Evolutionary conservation across 2,888 invertebrate genomes (phyloP), one percentile per base, ranked within the genome.

Genomic region (Mythimna pallens): DNA sequence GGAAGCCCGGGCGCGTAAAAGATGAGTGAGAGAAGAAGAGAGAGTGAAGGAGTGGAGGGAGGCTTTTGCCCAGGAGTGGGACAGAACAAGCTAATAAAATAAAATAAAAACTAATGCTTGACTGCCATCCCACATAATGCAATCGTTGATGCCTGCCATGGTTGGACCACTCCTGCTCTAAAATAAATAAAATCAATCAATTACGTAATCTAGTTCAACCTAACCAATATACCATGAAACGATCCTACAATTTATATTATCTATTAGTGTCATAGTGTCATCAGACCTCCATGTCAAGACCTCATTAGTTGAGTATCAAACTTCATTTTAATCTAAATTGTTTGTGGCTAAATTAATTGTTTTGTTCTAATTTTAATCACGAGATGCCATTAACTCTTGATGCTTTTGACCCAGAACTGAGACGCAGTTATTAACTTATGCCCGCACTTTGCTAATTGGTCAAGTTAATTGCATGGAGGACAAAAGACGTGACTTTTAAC

Each of bases 251-350:
- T 81, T 67, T 67, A 22, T 65, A 76, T 80, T 58, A 83, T 81
- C 57, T 59, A 57, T 52, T 50, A 55, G 20, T 61, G 50, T 43
- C 59, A 55, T 14, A 76, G 30, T 50, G 69, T 81, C 65, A 82
- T 81, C 62, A 54, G 82, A 77, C 30, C 55, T 76, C 9, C 12
- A 59, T 64, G 70, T 85, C 80, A 85, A 67, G 85, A 68, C 79
- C 80, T 85, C 85, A 70, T 85, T 78, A 82, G 63, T 63, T 43
- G 20, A 52, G 59, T 34, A 65, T 78, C 83, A 78, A 70, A 82
- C 80, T 55, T 68, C 52, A 76, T 77, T 62, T 76, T 67, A 67
- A 81, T 64, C 54, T 34, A 30, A 64, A 81, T 82, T 57, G 64
- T 55, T 68, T 82, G 54, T 40, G 55, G 55, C 34, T 52, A 25